Evolutionary conservation across 2,888 invertebrate species (phyloP), one percentile per base, ranked within the genome.

Genomic region (Acrocera orbiculus): DNA sequence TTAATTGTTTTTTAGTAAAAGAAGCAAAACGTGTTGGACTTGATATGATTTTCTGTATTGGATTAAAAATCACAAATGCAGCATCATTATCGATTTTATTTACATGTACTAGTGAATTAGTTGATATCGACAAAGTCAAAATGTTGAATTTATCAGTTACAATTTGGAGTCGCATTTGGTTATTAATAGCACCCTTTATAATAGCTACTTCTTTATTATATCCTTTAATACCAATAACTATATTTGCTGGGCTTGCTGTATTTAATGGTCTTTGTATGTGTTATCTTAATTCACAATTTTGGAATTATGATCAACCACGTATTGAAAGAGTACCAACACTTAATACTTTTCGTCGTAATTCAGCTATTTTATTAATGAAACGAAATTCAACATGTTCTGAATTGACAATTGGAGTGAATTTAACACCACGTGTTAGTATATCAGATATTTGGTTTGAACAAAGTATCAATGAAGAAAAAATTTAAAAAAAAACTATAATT

Each of bases 81-180:
- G 49, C 53, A 2, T 52, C 53, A 1, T 45, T 59, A 24, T 56
- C 58, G 3, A 52, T 61, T 9, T 45, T 61, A 1, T 54, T 52
- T 16, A 56, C 58, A 2, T 61, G 61, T 30, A 55, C 60, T 0
- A 52, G 54, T 1, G 58, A 61, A 38, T 44, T 61, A 37, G 58
- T 61, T 0, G 45, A 50, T 3, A 30, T 41, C 0, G 49, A 51
- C 7, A 54, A 54, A 11, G 47, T 54, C 2, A 36, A 47, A 1
- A 34, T 49, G 1, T 43, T 54, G 4, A 49, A 52, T 46, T 47
- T 50, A 16, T 58, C 55, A 3, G 52, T 55, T 10, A 45, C 48
- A 9, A 50, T 51, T 0, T 56, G 51, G 36, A 54, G 54, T 10
- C 47, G 58, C 4, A 41, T 54, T 16, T 56, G 53, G 41, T 31